A percentile compares a stretch with the other conserved stretches of the same genome.
phyloP scores from a whole-genome alignment of 2,113 vertebrate species.

The Chloebia gouldiae region DNA sequence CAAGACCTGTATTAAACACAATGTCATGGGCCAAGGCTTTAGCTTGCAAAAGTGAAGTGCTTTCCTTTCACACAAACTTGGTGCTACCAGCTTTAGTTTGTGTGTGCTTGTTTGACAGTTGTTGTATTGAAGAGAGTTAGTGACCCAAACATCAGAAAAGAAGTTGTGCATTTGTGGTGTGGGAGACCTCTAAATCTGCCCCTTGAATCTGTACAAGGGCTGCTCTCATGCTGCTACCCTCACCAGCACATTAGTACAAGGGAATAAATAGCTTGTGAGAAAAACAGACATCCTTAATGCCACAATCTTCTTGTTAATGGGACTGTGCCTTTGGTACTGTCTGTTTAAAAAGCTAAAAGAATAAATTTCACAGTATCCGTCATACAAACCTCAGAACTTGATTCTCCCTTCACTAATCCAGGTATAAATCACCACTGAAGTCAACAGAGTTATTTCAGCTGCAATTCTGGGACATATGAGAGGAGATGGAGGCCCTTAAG shows the following conservation, averaged over 20 bases:
- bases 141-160: background rate
- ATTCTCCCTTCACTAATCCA: background rate
- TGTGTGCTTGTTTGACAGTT: background rate
- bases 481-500: slow-evolving; percentile 45
- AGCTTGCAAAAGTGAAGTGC: background rate
- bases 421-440: background rate
- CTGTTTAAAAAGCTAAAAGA: background rate
- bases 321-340: background rate
- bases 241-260: background rate
- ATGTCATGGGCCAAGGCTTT: background rate
- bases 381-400: background rate
- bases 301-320: background rate
- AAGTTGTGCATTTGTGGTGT: background rate
- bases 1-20: background rate
- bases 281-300: background rate
- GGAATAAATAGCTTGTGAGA: background rate
- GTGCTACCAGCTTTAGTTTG: background rate
- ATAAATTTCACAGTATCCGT: background rate
- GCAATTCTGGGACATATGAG: slow-evolving; percentile 1
- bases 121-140: background rate
- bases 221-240: background rate
- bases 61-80: background rate
- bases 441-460: slow-evolving; percentile 29
- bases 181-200: background rate
- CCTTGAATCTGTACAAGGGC: background rate